phyloP scores from a whole-genome alignment of 35 echinoderm and acorn worm species.

The Lytechinus variegatus region DNA sequence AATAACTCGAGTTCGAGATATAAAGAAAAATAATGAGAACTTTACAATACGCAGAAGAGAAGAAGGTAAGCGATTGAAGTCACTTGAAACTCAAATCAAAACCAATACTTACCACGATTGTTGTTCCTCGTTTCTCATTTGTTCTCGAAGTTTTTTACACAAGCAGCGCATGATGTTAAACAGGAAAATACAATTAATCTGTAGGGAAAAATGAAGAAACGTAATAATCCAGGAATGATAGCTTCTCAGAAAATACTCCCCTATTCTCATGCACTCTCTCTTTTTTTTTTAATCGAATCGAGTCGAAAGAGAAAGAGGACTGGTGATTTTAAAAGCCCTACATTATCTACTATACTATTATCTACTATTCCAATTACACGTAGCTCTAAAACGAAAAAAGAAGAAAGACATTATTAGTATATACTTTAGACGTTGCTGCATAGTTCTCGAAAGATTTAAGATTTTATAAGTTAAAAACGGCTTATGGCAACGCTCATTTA shows the following conservation, averaged over 20 bases:
- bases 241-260: no score
- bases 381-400: background rate
- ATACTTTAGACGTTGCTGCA: background rate
- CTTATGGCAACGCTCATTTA: no score
- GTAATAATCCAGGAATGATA: background rate
- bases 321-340: background rate
- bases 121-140: slow-evolving; percentile 56
- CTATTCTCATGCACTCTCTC: no score
- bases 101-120: slow-evolving; percentile 57
- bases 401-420: background rate
- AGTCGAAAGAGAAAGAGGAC: no score
- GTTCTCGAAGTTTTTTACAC: slow-evolving; percentile 76
- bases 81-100: background rate
- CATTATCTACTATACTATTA: background rate
- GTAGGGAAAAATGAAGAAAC: slow-evolving; percentile 50
- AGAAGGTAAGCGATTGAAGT: background rate
- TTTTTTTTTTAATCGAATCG: no score
- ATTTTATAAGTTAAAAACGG: no score
- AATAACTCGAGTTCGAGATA: no score
- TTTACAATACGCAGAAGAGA: background rate
- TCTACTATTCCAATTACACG: background rate
- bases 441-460: no score
- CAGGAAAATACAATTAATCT: slow-evolving; percentile 90
- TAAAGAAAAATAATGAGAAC: no score
- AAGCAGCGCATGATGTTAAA: slow-evolving; percentile 87